Evolutionary conservation across 2,888 invertebrate species (phyloP).

Genomic region (Zhuqinia jingwanae): DNA sequence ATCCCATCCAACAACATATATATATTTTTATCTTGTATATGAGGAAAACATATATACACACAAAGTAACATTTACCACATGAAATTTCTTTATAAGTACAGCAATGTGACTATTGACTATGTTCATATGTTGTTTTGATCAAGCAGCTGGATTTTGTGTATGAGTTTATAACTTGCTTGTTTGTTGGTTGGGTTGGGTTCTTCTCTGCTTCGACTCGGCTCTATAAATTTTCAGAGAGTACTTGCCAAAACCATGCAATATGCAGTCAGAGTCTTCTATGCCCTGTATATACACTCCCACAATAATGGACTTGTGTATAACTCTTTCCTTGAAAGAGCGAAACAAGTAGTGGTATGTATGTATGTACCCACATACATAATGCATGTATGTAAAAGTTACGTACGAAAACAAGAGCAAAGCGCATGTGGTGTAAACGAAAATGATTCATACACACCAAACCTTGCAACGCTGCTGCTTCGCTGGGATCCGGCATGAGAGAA

Average conservation of each 20-base stretch:
- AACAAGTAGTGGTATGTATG: not conserved
- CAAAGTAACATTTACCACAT: constrained; percentile 10
- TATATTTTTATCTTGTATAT: not conserved
- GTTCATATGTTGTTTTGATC: constrained; percentile 59
- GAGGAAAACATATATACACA: constrained; percentile 15
- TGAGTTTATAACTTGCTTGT: not conserved
- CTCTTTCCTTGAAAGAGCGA: not conserved
- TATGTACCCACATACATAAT: no score
- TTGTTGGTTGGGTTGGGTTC: constrained; percentile 22
- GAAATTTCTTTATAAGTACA: not conserved
- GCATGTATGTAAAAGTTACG: no score
- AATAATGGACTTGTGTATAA: not conserved
- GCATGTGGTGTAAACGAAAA: constrained; percentile 18
- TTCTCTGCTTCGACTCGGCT: constrained; percentile 42
- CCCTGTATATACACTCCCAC: not conserved
- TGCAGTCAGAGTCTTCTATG: not conserved
- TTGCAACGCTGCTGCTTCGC: constrained; percentile 5
- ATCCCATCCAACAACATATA: not conserved
- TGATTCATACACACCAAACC: constrained; percentile 8
- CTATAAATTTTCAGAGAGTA: not conserved
- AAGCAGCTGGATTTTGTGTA: constrained; percentile 70
- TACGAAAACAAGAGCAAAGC: not conserved
- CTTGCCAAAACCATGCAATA: not conserved
- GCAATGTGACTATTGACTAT: not conserved
- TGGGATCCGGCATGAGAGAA: constrained; percentile 34